Evolutionary conservation across 2,888 invertebrate species (phyloP).

Genomic region (Drosophila dives): DNA sequence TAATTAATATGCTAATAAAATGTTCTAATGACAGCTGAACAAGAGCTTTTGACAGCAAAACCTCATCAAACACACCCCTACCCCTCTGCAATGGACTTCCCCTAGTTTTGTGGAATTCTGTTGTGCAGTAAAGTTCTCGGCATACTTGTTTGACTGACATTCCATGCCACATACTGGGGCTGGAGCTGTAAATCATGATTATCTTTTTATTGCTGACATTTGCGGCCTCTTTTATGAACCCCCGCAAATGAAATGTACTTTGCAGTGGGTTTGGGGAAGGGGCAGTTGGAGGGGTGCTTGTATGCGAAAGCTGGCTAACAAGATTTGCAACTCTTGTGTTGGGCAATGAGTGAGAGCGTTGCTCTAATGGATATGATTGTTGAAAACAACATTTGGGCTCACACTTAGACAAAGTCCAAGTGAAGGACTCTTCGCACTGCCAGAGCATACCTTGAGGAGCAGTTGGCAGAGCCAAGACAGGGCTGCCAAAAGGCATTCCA

Average conservation of each 20-base stretch:
- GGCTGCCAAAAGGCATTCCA: slow-evolving; percentile 67
- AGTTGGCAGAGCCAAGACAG: slow-evolving; percentile 1
- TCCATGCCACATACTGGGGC: slow-evolving; percentile 58
- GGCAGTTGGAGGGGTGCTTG: slow-evolving; percentile 1
- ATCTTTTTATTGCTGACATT: slow-evolving; percentile 64
- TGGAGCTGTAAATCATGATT: slow-evolving; percentile 71
- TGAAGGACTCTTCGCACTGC: slow-evolving; percentile 16
- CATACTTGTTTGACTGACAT: slow-evolving; percentile 52
- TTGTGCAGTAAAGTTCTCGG: slow-evolving; percentile 55
- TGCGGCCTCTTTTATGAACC: slow-evolving; percentile 63
- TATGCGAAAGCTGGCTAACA: slow-evolving; percentile 52
- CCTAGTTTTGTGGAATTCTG: slow-evolving; percentile 39
- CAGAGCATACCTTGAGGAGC: slow-evolving; percentile 57
- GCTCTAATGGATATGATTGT: slow-evolving; percentile 57
- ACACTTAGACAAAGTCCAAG: slow-evolving; percentile 3
- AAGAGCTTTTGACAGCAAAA: slow-evolving; percentile 53
- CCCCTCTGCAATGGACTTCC: not conserved
- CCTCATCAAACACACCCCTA: not conserved
- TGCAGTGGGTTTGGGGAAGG: not conserved
- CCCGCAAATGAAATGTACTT: slow-evolving; percentile 6
- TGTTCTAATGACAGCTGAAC: slow-evolving; percentile 58
- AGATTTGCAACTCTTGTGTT: slow-evolving; percentile 68
- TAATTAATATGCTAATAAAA: slow-evolving; percentile 68
- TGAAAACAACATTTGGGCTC: slow-evolving; percentile 31
- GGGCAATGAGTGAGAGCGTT: slow-evolving; percentile 21